Conservation (phyloP, 2,797 vertebrate species). For the Vipera latastei region DNA sequence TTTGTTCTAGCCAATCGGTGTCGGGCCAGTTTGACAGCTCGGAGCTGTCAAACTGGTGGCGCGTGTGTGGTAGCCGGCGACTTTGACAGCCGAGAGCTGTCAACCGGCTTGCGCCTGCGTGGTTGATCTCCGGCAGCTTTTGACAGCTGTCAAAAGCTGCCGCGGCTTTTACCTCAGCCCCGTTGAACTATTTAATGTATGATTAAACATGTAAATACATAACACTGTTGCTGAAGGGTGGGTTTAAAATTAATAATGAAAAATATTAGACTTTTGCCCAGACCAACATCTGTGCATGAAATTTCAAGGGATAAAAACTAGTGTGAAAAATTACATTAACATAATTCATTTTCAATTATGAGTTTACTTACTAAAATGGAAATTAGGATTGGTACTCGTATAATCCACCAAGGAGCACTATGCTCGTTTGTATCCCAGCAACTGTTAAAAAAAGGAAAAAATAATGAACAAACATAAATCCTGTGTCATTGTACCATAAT, state of each 20-base stretch:
- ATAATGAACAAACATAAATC: neutral
- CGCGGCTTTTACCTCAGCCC: too few species aligned
- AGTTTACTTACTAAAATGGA: slow-evolving; percentile 83
- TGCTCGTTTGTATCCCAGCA: slow-evolving; percentile 93
- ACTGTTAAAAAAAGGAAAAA: slow-evolving; percentile 61
- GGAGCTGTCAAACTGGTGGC: too few species aligned
- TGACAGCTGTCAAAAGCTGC: too few species aligned
- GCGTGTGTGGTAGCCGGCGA: too few species aligned
- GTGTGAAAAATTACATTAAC: neutral
- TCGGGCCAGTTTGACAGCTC: too few species aligned
- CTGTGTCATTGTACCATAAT: neutral
- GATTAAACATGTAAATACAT: too few species aligned
- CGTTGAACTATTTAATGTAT: too few species aligned
- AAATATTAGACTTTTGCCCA: neutral
- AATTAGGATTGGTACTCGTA: slow-evolving; percentile 84
- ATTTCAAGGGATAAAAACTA: neutral
- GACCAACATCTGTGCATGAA: neutral
- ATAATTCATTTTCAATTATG: slow-evolving; percentile 21
- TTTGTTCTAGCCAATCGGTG: too few species aligned
- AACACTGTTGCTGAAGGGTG: neutral
- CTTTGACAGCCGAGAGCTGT: too few species aligned
- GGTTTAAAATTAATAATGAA: neutral
- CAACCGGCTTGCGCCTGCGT: too few species aligned
- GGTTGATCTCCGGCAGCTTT: too few species aligned
- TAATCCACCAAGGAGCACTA: slow-evolving; percentile 85